Evolutionary conservation across 2,888 invertebrate genomes (phyloP).

Genomic region (Podotricha telesiphe): DNA sequence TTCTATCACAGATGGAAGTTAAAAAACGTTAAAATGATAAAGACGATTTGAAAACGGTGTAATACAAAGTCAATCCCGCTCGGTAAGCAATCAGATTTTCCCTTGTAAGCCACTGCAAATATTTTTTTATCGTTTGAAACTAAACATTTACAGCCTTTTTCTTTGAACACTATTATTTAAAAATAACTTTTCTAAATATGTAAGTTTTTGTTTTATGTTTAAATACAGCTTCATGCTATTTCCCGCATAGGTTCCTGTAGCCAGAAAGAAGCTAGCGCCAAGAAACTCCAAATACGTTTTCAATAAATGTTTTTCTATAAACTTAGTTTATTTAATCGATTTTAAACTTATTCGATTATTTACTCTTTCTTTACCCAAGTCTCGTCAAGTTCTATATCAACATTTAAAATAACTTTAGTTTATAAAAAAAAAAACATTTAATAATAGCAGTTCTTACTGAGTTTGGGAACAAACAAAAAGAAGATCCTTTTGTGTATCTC

Average conservation of each 20-base stretch:
- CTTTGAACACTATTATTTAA: not conserved
- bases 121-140: constrained; percentile 35
- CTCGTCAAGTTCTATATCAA: no score
- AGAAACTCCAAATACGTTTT: no score
- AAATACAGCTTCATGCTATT: no score
- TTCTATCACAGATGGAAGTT: not conserved
- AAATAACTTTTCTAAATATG: not conserved
- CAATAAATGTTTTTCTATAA: no score
- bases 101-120: constrained; percentile 38
- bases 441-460: constrained; percentile 13
- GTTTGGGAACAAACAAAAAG: constrained; percentile 17
- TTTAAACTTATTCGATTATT: no score
- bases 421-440: not conserved
- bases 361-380: no score
- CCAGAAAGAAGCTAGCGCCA: no score
- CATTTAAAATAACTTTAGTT: not conserved
- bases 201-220: no score
- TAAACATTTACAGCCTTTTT: constrained; percentile 6
- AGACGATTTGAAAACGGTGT: constrained; percentile 28
- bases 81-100: constrained; percentile 39
- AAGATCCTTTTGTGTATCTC: constrained; percentile 36
- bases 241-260: no score
- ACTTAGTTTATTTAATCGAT: no score
- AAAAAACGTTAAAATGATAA: not conserved
- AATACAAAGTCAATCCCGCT: constrained; percentile 18